Conservation (phyloP, 2,113 vertebrate species). For the Corydoras maculifer region DNA sequence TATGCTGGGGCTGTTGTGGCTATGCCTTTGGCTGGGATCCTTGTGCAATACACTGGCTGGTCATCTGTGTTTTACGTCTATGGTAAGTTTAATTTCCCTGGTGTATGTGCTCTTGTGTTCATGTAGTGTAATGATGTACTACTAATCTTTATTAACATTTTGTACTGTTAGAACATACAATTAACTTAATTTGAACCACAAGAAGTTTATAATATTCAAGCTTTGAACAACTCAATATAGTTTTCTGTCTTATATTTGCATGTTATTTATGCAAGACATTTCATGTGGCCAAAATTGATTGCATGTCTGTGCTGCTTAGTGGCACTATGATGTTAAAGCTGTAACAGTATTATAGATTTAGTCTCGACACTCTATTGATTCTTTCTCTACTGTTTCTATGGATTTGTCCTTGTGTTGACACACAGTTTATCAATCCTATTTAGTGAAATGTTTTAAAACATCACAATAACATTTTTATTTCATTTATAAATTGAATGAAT, state of each 20-base stretch:
- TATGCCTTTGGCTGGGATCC: conserved; percentile 92
- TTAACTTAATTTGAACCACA: too few species aligned
- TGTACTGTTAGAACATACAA: too few species aligned
- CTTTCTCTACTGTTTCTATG: conserved; percentile 48
- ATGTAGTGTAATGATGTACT: too few species aligned
- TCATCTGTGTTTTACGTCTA: conserved; percentile 97
- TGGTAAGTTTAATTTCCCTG: conserved; percentile 64
- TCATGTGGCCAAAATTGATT: background rate
- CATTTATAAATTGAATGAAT: too few species aligned
- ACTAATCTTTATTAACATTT: too few species aligned
- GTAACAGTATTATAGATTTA: conserved; percentile 60
- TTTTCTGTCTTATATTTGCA: too few species aligned
- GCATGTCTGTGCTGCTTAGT: background rate
- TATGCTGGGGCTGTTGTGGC: conserved; percentile 96
- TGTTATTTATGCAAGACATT: background rate
- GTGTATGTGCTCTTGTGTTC: too few species aligned
- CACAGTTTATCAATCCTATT: conserved; percentile 8
- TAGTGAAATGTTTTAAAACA: background rate
- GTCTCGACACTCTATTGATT: conserved; percentile 57
- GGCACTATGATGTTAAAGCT: conserved; percentile 25
- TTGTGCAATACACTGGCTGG: conserved; percentile 96
- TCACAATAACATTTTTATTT: background rate
- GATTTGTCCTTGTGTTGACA: conserved; percentile 44
- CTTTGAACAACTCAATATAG: too few species aligned
- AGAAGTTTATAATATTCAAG: too few species aligned